Conservation (phyloP, 1,140 invertebrate species). For the Hyles vespertilio region DNA sequence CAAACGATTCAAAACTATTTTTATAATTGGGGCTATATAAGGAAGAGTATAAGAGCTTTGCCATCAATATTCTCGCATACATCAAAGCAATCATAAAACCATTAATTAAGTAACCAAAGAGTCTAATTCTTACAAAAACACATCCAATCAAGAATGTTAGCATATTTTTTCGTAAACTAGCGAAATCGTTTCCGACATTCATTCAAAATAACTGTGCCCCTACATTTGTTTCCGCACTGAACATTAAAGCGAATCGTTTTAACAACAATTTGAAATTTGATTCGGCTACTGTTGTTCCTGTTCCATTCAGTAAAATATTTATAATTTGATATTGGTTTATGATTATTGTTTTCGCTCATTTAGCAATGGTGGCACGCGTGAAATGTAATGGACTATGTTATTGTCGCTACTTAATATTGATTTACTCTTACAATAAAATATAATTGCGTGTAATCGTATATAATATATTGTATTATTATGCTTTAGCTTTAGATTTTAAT, state of each 20-base stretch:
- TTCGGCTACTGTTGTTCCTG: constrained; percentile 23
- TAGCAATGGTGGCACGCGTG: neutral
- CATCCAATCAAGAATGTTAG: too few species aligned
- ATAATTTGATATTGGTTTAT: constrained; percentile 6
- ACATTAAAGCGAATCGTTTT: constrained; percentile 51
- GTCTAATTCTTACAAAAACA: too few species aligned
- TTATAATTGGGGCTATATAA: too few species aligned
- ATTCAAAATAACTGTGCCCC: constrained; percentile 12
- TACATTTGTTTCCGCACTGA: constrained; percentile 21
- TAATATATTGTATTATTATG: too few species aligned
- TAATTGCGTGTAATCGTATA: too few species aligned
- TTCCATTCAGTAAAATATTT: constrained; percentile 15
- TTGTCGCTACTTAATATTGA: neutral
- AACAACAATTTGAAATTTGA: constrained; percentile 54
- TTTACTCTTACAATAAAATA: neutral
- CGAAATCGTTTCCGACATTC: neutral
- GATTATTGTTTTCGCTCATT: constrained; percentile 15
- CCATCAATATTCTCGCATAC: too few species aligned
- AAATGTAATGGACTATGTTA: neutral
- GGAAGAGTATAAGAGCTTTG: too few species aligned
- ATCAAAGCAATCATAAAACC: too few species aligned
- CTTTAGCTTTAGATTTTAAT: too few species aligned
- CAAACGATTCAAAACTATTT: too few species aligned
- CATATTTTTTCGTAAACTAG: neutral
- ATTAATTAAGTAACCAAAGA: too few species aligned